phyloP scores from a whole-genome alignment of 2,888 invertebrate genomes.

The Scrobipalpa atriplicella region DNA sequence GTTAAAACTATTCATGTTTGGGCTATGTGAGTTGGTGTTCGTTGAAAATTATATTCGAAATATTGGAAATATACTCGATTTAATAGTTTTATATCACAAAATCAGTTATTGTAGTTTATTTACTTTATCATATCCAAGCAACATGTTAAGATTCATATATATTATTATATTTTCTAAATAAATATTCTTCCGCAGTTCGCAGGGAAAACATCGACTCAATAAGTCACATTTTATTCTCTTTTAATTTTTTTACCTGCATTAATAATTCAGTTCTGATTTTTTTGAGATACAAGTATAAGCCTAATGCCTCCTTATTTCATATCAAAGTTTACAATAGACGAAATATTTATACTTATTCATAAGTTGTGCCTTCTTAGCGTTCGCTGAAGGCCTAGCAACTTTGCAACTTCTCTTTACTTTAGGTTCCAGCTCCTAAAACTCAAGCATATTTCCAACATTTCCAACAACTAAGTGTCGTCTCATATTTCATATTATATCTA shows the following conservation, averaged over 20 bases:
- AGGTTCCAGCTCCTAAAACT: neutral
- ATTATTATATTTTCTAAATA: no score
- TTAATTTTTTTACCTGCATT: neutral
- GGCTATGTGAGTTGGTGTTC: conserved; percentile 2
- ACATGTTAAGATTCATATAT: no score
- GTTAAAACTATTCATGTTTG: conserved; percentile 31
- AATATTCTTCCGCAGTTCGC: no score
- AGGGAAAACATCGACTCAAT: no score
- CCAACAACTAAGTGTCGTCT: neutral
- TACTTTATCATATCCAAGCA: no score
- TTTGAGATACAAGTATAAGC: no score
- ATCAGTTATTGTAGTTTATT: no score
- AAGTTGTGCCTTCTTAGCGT: neutral
- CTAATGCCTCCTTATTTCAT: no score
- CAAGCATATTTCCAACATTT: conserved; percentile 7
- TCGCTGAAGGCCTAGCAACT: neutral
- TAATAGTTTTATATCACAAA: neutral
- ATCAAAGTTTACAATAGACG: no score
- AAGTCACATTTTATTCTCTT: no score
- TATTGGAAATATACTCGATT: conserved; percentile 4
- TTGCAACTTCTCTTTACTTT: neutral
- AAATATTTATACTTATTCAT: neutral
- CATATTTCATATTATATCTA: neutral
- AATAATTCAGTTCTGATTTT: neutral
- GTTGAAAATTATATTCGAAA: neutral